Evolutionary conservation across 92 coral and sea anemone species (phyloP).

Genomic region (Porites lobata): DNA sequence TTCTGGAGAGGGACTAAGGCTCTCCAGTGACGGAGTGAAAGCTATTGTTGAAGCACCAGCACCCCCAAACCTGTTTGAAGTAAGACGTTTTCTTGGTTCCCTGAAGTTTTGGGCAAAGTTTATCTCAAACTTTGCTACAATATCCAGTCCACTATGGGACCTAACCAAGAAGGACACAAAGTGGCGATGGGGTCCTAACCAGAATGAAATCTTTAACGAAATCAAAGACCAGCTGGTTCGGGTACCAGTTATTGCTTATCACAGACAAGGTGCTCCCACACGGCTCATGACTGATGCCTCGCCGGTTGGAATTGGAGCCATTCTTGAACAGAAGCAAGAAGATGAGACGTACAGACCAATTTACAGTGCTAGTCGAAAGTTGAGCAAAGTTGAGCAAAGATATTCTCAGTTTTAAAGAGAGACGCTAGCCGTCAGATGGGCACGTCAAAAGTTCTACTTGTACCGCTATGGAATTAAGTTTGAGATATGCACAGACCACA

Average conservation of each 20-base stretch:
- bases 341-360: conserved; percentile 66
- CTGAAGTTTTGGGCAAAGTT: conserved; percentile 55
- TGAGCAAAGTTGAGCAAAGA: conserved; percentile 46
- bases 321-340: not conserved
- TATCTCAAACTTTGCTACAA: not conserved
- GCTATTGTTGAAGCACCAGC: no score
- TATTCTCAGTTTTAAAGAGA: conserved; percentile 80
- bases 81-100: not conserved
- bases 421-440: conserved; percentile 63
- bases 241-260: no score
- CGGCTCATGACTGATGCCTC: no score
- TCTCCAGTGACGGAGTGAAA: no score
- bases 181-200: no score
- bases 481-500: conserved; percentile 67
- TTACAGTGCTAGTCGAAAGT: conserved; percentile 78
- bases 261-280: no score
- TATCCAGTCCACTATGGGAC: no score
- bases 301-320: no score
- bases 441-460: conserved; percentile 64
- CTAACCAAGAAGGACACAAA: no score
- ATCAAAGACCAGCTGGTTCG: conserved; percentile 24
- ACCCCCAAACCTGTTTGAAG: no score
- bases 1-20: no score
- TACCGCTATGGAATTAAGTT: conserved; percentile 33
- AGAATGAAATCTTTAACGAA: conserved; percentile 29